These are phyloP conservation scores for Zosterops lateralis DNA, from an alignment of 2,113 vertebrate species.

Conservation along the genomic window DNA sequence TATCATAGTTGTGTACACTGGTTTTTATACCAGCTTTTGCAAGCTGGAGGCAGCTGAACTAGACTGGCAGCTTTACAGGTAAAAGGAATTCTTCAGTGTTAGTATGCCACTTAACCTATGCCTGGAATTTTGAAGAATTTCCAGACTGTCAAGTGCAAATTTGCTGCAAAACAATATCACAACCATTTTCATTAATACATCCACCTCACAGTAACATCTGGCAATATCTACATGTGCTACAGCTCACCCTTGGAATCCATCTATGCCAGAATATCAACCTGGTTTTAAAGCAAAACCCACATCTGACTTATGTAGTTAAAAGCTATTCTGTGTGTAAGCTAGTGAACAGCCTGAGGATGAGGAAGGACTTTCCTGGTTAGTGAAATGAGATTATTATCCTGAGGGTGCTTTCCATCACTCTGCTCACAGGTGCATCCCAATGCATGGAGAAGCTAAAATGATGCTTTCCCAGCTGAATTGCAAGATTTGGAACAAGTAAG, in stretches of 20 bases:
- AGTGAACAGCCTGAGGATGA: background rate
- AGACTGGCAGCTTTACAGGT: background rate
- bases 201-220: background rate
- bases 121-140: background rate
- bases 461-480: background rate
- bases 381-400: background rate
- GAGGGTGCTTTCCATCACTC: background rate
- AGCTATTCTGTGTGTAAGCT: background rate
- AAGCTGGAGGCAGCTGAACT: background rate
- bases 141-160: background rate
- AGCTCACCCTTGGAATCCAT: background rate
- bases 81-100: background rate
- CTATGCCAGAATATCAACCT: background rate
- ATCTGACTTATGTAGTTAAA: background rate
- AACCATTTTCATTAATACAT: background rate
- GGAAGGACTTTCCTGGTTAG: background rate
- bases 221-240: background rate
- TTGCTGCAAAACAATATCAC: background rate
- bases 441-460: background rate
- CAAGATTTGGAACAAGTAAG: background rate
- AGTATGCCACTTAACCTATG: background rate
- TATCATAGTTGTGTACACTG: background rate
- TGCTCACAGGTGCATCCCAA: background rate
- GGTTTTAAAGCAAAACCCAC: background rate
- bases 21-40: background rate